A percentile compares a stretch with the other conserved stretches of the same genome.
These are phyloP conservation scores for Teleiodes luculella DNA, from an alignment of 2,888 invertebrate genomes.

Conservation along the genomic window DNA sequence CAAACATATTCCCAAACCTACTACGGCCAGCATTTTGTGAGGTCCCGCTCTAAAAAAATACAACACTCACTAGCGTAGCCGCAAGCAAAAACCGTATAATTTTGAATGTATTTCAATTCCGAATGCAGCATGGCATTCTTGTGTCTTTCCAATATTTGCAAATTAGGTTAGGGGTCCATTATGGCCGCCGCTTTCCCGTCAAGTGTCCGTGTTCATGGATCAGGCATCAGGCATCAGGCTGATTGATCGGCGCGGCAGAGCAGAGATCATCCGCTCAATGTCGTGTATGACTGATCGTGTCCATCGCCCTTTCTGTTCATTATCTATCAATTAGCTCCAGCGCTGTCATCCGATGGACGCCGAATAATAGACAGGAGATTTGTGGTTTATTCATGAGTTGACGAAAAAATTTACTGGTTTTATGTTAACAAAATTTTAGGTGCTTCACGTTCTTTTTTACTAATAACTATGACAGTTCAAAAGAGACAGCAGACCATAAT, in stretches of 20 bases:
- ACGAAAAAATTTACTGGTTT: no score
- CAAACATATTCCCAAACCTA: no score
- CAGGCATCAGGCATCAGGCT: slow-evolving; percentile 55
- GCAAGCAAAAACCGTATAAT: not conserved
- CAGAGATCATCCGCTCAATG: slow-evolving; percentile 58
- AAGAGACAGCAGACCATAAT: no score
- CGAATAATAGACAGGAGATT: not conserved
- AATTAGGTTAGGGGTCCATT: not conserved
- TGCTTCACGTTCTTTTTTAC: no score
- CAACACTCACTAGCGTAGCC: no score
- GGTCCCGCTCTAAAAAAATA: no score
- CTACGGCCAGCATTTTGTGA: no score
- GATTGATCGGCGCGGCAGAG: slow-evolving; percentile 63
- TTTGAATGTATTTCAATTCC: not conserved
- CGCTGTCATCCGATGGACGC: not conserved
- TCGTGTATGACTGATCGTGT: slow-evolving; percentile 42
- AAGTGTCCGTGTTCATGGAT: slow-evolving; percentile 34
- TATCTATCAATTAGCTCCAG: slow-evolving; percentile 8
- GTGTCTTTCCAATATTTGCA: not conserved
- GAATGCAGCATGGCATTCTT: not conserved
- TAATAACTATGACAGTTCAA: no score
- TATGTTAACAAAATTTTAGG: no score
- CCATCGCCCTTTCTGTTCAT: slow-evolving; percentile 7
- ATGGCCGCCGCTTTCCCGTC: not conserved
- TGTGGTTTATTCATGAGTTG: no score